These are phyloP conservation scores for Cavia porcellus DNA, from an alignment of 2,113 vertebrate genomes.

Conservation along the genomic window DNA sequence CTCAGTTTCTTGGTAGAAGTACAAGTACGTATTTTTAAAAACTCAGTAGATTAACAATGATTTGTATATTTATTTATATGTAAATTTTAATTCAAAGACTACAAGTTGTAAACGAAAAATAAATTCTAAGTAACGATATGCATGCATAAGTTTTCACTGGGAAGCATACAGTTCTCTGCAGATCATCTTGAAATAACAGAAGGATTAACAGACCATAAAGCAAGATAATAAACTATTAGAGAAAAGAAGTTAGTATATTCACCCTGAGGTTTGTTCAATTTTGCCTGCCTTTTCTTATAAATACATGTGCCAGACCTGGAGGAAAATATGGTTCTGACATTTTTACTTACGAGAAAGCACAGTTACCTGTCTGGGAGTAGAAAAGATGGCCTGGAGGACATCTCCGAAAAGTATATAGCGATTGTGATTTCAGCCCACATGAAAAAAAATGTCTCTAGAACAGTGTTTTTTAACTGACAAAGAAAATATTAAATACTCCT, in stretches of 20 bases:
- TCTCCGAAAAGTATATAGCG: background rate
- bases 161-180: background rate
- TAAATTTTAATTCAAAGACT: constrained; percentile 45
- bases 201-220: background rate
- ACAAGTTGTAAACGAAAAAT: background rate
- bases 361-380: background rate
- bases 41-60: background rate
- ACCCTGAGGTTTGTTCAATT: background rate
- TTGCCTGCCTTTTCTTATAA: background rate
- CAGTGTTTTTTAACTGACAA: background rate
- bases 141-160: background rate
- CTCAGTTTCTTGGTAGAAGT: background rate
- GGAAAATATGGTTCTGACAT: background rate
- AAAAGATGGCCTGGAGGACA: background rate
- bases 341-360: background rate
- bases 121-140: background rate
- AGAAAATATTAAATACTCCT: constrained; percentile 36
- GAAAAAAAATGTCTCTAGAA: background rate
- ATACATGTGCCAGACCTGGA: background rate
- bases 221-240: background rate
- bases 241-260: background rate
- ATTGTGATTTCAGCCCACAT: background rate
- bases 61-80: background rate
- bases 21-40: background rate
- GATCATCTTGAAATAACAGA: background rate